Conservation (phyloP, 2,888 invertebrate species). For the Schizotus pectinicornis region DNA sequence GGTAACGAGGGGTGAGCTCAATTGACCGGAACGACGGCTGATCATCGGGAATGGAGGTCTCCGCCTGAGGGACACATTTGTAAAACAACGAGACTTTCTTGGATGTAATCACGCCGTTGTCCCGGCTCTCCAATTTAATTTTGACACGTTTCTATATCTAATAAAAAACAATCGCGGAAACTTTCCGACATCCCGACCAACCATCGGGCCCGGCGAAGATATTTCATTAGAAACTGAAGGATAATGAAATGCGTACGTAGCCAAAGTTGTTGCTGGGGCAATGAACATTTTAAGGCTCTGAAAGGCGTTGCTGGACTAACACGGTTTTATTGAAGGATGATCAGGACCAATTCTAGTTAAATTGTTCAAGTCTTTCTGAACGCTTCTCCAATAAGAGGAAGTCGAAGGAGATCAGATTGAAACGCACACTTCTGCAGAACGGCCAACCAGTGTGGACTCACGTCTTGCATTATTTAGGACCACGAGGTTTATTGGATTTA, state of each 20-base stretch:
- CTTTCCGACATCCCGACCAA: background rate
- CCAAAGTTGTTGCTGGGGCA: background rate
- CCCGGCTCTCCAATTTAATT: conserved; percentile 23
- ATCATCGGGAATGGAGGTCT: conserved; percentile 42
- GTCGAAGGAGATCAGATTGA: no score
- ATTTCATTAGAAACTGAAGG: background rate
- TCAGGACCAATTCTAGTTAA: no score
- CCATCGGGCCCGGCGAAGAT: background rate
- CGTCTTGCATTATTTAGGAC: no score
- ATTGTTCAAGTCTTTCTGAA: no score
- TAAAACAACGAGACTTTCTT: conserved; percentile 34
- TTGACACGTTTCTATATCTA: conserved; percentile 12
- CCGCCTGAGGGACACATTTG: conserved; percentile 42
- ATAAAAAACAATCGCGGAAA: background rate
- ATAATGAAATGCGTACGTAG: background rate
- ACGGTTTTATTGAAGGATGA: no score
- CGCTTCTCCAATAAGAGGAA: no score
- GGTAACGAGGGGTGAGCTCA: conserved; percentile 33
- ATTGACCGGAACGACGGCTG: conserved; percentile 47
- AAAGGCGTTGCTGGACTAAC: no score
- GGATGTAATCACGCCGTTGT: conserved; percentile 30
- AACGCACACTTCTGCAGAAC: no score
- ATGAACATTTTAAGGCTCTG: no score
- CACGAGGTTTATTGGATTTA: no score
- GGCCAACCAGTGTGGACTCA: no score